phyloP scores from a whole-genome alignment of 2,797 vertebrate species.

The Melopsittacus undulatus region DNA sequence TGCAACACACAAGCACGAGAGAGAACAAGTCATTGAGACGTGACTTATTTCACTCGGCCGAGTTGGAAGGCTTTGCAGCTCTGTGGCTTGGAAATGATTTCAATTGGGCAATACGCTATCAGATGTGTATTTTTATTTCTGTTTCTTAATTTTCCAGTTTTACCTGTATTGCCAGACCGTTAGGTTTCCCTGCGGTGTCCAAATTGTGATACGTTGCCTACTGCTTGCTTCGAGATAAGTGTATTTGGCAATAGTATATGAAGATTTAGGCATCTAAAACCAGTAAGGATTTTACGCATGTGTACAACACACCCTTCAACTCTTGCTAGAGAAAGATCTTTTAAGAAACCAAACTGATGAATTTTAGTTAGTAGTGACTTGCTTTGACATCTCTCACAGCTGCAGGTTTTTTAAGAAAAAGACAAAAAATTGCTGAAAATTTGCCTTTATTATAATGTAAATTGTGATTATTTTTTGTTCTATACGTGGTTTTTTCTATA shows the following conservation, averaged over 20 bases:
- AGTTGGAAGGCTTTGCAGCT: slow-evolving; percentile 79
- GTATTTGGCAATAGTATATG: slow-evolving; percentile 81
- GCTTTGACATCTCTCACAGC: slow-evolving; percentile 82
- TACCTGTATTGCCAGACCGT: slow-evolving; percentile 79
- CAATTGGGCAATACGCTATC: slow-evolving; percentile 77
- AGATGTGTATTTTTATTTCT: slow-evolving; percentile 64
- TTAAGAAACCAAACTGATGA: slow-evolving; percentile 77
- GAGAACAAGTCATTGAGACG: slow-evolving; percentile 71
- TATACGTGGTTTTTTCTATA: slow-evolving; percentile 90
- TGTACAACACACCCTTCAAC: slow-evolving; percentile 78
- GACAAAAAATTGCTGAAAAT: slow-evolving; percentile 65
- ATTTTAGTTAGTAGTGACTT: slow-evolving; percentile 82
- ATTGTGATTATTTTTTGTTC: slow-evolving; percentile 88
- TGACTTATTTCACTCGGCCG: slow-evolving; percentile 69
- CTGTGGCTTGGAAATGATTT: slow-evolving; percentile 78
- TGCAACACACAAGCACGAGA: slow-evolving; percentile 68
- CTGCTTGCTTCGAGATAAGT: slow-evolving; percentile 79
- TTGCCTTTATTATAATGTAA: slow-evolving; percentile 87
- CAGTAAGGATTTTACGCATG: slow-evolving; percentile 77
- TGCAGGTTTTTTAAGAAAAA: slow-evolving; percentile 76
- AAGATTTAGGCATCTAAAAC: slow-evolving; percentile 74
- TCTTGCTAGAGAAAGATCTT: slow-evolving; percentile 77
- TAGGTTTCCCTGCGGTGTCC: slow-evolving; percentile 79
- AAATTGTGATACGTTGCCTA: slow-evolving; percentile 83
- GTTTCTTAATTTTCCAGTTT: slow-evolving; percentile 70